A percentile compares a stretch with the other conserved stretches of the same genome.
Conservation (phyloP, 2,797 vertebrate genomes). For the Cuniculus paca region DNA sequence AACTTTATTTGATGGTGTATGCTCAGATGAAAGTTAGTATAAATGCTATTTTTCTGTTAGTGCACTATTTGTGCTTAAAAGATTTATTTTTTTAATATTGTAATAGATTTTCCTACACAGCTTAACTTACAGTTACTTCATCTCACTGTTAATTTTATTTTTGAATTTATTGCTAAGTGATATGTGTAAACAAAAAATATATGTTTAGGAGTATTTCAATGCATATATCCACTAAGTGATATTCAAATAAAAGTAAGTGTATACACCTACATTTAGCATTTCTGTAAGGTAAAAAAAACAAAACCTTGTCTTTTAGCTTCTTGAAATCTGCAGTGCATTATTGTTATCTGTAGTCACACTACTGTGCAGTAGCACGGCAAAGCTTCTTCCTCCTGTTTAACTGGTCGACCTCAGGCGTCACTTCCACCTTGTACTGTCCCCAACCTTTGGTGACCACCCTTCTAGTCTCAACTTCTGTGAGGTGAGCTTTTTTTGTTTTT, state of each 20-base stretch:
- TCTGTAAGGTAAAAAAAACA: not conserved
- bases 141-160: not conserved
- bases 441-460: not conserved
- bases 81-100: not conserved
- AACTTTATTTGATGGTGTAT: not conserved
- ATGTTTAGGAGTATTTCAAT: not conserved
- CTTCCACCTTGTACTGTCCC: not conserved
- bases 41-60: not conserved
- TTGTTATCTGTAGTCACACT: not conserved
- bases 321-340: not conserved
- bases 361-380: too few relatives aligned
- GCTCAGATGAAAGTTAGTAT: not conserved
- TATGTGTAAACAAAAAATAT: not conserved
- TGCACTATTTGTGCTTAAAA: not conserved
- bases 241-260: not conserved
- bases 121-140: not conserved
- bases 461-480: not conserved
- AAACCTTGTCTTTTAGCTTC: too few relatives aligned
- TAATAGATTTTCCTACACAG: not conserved
- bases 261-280: too few relatives aligned
- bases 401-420: not conserved
- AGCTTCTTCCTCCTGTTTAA: not conserved
- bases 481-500: not conserved
- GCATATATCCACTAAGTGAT: not conserved
- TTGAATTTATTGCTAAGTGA: not conserved